Conservation (phyloP, 2,113 vertebrate genomes). For the Anoura caudifer region DNA sequence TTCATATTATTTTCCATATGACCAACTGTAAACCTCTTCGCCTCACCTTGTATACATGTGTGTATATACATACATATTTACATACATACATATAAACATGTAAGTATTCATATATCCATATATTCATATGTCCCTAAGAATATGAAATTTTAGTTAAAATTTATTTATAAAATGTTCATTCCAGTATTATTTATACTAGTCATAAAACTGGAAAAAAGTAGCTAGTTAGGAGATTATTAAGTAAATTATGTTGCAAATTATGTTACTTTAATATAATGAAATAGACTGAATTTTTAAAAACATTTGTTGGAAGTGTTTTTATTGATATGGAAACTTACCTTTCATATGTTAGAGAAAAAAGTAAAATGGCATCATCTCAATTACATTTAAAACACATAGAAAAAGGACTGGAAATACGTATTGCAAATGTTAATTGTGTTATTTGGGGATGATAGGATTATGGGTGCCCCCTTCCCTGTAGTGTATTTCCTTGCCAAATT, state of each 20-base stretch:
- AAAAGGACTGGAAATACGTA: background rate
- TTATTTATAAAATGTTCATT: background rate
- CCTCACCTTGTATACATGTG: background rate
- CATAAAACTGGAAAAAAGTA: background rate
- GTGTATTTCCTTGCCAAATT: background rate
- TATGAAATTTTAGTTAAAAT: background rate
- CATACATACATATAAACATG: no score
- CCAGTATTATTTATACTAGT: background rate
- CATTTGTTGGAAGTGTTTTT: background rate
- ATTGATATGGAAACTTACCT: background rate
- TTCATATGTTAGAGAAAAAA: background rate
- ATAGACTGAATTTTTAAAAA: background rate
- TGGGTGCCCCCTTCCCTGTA: background rate
- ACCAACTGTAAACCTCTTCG: background rate
- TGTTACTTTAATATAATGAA: background rate
- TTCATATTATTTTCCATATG: background rate
- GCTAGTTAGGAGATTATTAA: background rate
- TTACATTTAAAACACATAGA: background rate
- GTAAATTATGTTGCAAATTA: background rate
- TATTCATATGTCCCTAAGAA: background rate
- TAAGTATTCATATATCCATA: background rate
- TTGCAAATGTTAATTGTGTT: background rate
- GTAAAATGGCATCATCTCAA: background rate
- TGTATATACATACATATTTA: background rate
- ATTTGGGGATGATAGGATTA: background rate